Base-by-base conservation (phyloP, 2,888 invertebrate genomes). In the Dasypolia templi region DNA sequence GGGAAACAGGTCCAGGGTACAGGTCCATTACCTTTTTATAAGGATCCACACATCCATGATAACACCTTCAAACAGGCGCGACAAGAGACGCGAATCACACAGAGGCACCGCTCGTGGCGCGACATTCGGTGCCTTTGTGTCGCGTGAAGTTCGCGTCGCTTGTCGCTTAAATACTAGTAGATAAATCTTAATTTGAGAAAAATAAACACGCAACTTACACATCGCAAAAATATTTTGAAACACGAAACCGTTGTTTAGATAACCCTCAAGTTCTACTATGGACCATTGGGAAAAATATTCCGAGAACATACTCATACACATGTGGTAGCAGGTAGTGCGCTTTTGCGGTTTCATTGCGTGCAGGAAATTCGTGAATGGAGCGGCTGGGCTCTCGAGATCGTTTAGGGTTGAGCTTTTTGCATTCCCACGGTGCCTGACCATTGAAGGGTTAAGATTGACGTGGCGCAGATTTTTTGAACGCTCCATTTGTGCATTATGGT, bases 281-380 rank as follows among this genome's bases (percentile, higher is more conserved):
- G 35, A 77, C 67, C 64, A 85, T 77, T 82, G 86, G 87, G 88
- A 89, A 89, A 61, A 88, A 87, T 89, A 82, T 89, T 72, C 73
- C 78, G 87, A 86, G 86, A 86, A 86, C 72, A 72, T 67, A 75
- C 56, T 67, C 78, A 72, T 82, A 76, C 77, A 82, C 81, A 82
- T 82, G 79, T 86, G 86, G 77, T 82, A 87, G 87, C 92, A 94
- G 94, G 94, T 93, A 93, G 93, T 93, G 91, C 93, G 91, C 93
- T 95, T 95, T 88, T 94, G 91, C 89, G 95, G 94, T 93, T 95
- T 95, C 95, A 83, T 95, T 91, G 95, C 95, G 93, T 95, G 94
- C 96, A 96, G 95, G 95, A 96, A 91, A 95, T 94, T 95, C 89
- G 89, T 94, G 92, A 95, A 95, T 95, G 95, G 92, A 93, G 92